Conservation (phyloP, 1,140 invertebrate genomes). For the Sinella curviseta region DNA sequence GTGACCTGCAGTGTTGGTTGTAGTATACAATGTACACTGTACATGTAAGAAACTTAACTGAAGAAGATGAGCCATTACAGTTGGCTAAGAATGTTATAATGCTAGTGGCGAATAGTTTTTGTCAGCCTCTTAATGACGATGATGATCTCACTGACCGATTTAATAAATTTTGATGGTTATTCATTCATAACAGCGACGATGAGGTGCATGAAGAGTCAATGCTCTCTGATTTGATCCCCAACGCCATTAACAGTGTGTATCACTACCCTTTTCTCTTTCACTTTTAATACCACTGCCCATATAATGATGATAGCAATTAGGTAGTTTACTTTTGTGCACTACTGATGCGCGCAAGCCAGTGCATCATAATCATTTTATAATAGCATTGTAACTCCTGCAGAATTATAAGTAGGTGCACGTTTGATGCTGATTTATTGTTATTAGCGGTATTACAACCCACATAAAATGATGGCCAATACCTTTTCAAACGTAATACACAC, state of each 20-base stretch:
- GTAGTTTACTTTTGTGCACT: not conserved
- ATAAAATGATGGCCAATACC: no score
- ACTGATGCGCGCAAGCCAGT: no score
- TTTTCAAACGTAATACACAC: no score
- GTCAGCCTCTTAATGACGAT: not conserved
- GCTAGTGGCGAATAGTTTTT: not conserved
- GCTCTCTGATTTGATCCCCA: not conserved
- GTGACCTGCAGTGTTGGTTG: not conserved
- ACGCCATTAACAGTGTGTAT: not conserved
- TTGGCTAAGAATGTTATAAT: not conserved
- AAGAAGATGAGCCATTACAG: not conserved
- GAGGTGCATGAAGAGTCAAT: not conserved
- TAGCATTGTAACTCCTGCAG: no score
- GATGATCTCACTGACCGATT: slow-evolving; percentile 14
- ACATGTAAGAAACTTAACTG: no score
- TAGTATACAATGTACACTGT: no score
- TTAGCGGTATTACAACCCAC: no score
- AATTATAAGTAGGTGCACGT: no score
- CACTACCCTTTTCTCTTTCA: not conserved
- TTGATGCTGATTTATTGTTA: no score
- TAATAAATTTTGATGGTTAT: not conserved
- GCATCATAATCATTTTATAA: no score
- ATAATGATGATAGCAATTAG: not conserved
- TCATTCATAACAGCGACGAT: slow-evolving; percentile 5
- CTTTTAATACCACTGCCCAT: slow-evolving; percentile 13